Base-by-base conservation (phyloP, 53 echinoderm and acorn worm species). In the Paracentrotus lividus region DNA sequence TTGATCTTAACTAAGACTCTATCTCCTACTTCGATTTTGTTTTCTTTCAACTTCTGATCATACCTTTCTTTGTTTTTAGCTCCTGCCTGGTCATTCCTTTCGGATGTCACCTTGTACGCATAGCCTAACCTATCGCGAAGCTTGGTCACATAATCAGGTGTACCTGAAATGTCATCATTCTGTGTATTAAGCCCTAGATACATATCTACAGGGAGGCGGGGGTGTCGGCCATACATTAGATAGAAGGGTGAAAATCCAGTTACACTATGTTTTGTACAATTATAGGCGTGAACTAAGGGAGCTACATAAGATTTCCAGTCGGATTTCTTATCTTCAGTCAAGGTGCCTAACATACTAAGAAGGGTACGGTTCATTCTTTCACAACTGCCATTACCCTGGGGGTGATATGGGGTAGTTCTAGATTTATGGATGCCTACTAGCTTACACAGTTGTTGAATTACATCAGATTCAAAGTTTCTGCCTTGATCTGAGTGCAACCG, bases 401-500 rank as follows among this genome's bases (percentile, higher is more conserved):
- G 95, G 34, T 95, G 95, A 32, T 95, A 95, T 3, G 95, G 95
- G 20, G 94, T 94, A 1, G 95, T 95, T 24, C 94, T 49, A 32
- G 86, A 85, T 60, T 95, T 93, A 5, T 85, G 90, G 12, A 90
- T 93, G 9, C 92, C 93, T 4, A 86, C 89, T 23, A 96, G 23
- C 23, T 88, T 53, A 51, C 94, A 95, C 0, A 95, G 27, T 2
- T 88, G 86, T n/a, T 76, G 31, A 13, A 94, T 96, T 4, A 95
- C 59, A 20, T 84, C 85, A 1, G 94, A 89, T 47, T 95, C 93
- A 42, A 96, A 95, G 51, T 95, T 95, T 4, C 94, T 61, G 7
- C 96, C 95, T 52, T 96, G 96, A 81, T 96, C 95, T 5, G 95
- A 95, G 38, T 96, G 95, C 16, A 96, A 40, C 12, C 94, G 38